Evolutionary conservation across 2,113 vertebrate genomes (phyloP), one percentile per base, ranked within the genome.

Genomic region (Ictalurus furcatus): DNA sequence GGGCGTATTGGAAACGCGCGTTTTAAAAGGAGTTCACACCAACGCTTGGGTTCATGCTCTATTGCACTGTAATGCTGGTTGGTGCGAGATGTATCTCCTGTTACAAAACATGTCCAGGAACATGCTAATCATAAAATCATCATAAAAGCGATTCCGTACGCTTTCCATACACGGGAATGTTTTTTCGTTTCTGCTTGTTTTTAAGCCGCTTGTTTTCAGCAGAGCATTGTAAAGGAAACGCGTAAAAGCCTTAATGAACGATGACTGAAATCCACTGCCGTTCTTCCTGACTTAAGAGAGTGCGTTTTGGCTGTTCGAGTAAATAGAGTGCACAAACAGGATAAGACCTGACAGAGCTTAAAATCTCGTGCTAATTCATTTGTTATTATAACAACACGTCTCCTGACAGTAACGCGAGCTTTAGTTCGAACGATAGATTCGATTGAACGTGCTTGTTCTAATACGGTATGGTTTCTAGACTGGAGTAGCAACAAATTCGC

Each of bases 1-100:
- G 56, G 59, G 87, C 87, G 73, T 71, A 67, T 90, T 93, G 90
- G 89, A 92, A 92, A 90, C 82, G 58, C 84, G 54, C 54, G 44
- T 90, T 86, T 58, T 44, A 63, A 87, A 91, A 90, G 89, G 82
- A 85, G 91, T 92, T 94, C 92, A 94, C 90, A 91, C 93, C 93
- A 89, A 65, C 88, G 88, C 90, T 94, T 92, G 93, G 90, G 94
- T 85, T 86, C 25, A 89, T 44, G 78, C 87, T 91, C 85, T 88
- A 90, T 90, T 92, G 81, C 34, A 40, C 25, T 83, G 11, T 61
- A 40, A 63, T 61, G 56, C 81, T 61, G 34, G 81, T 83, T 61
- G 34, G 81, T 40, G 34, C 13, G 5, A 40, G 58, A 37, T 61
- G 56, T 11, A 37, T 40, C 81, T 61, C 30, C 34, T 13, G 6